Base-by-base conservation (phyloP, 1,140 invertebrate species). In the Nasonia vitripennis region DNA sequence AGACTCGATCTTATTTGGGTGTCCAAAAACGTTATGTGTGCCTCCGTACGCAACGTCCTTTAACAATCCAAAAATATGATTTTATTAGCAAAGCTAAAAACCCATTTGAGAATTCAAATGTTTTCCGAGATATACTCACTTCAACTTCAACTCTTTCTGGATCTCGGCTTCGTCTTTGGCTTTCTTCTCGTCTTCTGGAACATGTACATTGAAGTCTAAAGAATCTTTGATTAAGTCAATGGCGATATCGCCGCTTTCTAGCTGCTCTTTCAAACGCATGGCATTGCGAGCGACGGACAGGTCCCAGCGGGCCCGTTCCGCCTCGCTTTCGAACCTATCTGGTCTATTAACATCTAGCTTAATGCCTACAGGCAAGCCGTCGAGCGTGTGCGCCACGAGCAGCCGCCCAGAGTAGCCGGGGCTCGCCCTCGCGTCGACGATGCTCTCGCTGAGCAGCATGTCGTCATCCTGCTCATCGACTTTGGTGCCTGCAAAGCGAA, bases 21-120 rank as follows among this genome's bases (percentile, higher is more conserved):
- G 87, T 97, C 96, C 86, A 96, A 92, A 87, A 96, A 95, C 67
- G 97, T 93, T 1, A 98, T 92, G 87, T 96, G 95, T 71, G 95
- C 95, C 90, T 97, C 96, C 7, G 95, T 94, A 89, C 95, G 94
- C 45, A 96, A 89, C 91, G 95, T 96, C 88, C 95, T 94, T 23
- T 20, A 62, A 62, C 17, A 62, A 31, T 71, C 31, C 4, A 71
- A 71, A n/a, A 71, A 17, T 70, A 71, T 9, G 14, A 71, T 5
- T 5, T 6, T 5, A n/a, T 62, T 62, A 62, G 17, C 17, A 62
- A 62, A 62, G 55, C 55, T 5, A n/a, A 62, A 62, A 20, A 20
- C 7, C 20, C 20, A 62, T 7, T 20, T n/a, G 17, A 1, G 41
- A 62, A 20, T 7, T 62, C 17, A 62, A 20, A n/a, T 7, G 6